A percentile compares a stretch with the other conserved stretches of the same genome.
Conservation (phyloP, 2,113 vertebrate genomes). For the Melanerpes formicivorus region DNA sequence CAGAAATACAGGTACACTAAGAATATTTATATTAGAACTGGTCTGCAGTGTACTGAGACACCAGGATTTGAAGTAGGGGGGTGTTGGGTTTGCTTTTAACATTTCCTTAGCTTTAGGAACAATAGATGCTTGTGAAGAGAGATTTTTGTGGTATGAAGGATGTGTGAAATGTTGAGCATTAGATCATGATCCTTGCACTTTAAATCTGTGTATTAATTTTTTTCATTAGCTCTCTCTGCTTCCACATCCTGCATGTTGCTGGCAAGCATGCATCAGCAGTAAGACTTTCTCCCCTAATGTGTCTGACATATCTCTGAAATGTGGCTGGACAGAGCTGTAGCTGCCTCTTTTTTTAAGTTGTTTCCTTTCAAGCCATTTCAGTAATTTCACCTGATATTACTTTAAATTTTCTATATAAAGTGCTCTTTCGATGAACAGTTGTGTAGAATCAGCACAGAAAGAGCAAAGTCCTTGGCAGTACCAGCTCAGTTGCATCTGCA, state of each 20-base stretch:
- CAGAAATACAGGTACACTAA: background rate
- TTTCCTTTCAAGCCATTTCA: conserved; percentile 54
- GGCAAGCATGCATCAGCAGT: conserved; percentile 59
- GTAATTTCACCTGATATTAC: conserved; percentile 70
- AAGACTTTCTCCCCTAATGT: conserved; percentile 57
- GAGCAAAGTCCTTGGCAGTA: conserved; percentile 78
- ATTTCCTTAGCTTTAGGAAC: background rate
- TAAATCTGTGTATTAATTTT: conserved; percentile 70
- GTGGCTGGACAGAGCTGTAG: conserved; percentile 38
- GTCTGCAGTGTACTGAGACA: conserved; percentile 25
- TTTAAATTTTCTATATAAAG: conserved; percentile 66
- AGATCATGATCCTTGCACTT: conserved; percentile 50
- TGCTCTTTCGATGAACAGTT: conserved; percentile 68
- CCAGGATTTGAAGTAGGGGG: conserved; percentile 7
- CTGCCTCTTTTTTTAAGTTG: conserved; percentile 58
- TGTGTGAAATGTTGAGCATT: conserved; percentile 32
- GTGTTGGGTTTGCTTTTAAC: background rate
- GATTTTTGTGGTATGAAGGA: conserved; percentile 49
- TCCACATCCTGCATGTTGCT: conserved; percentile 52
- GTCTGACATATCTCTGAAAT: conserved; percentile 54
- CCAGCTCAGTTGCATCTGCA: conserved; percentile 80
- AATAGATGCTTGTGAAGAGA: conserved; percentile 31
- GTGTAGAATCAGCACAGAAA: conserved; percentile 71
- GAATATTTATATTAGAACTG: conserved; percentile 13
- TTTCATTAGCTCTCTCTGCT: conserved; percentile 66